Percentiles rank a stretch among this genome's conserved stretches.
These are phyloP conservation scores for Mesodorylaimus sp. DNA, from an alignment of 2,888 invertebrate genomes.

Conservation along the genomic window DNA sequence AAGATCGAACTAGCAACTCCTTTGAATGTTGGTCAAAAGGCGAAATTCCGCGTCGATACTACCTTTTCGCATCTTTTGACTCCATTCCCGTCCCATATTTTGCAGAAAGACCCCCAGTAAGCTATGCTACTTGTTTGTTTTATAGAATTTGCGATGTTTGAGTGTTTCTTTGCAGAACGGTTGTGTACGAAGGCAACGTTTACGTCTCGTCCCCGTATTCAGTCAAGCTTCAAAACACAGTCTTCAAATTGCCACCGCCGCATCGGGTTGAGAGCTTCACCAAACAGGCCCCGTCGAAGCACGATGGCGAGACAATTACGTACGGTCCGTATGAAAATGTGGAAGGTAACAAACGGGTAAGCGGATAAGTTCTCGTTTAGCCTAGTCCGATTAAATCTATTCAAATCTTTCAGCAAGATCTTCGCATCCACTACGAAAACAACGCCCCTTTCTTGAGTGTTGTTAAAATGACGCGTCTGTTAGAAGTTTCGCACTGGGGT, in stretches of 20 bases:
- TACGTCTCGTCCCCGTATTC: conserved; percentile 66
- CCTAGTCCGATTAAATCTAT: background rate
- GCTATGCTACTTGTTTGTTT: conserved; percentile 9
- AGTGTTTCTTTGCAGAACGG: conserved; percentile 41
- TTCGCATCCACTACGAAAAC: conserved; percentile 79
- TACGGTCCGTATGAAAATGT: conserved; percentile 74
- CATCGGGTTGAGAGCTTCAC: conserved; percentile 61
- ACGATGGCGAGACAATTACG: conserved; percentile 56
- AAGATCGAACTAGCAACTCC: conserved; percentile 17
- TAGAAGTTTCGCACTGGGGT: conserved; percentile 98
- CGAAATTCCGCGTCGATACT: conserved; percentile 42
- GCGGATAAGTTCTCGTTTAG: background rate
- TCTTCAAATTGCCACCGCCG: conserved; percentile 53
- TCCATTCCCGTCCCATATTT: conserved; percentile 69
- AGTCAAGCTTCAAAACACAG: conserved; percentile 59
- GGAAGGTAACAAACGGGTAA: conserved; percentile 39
- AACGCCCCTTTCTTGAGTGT: conserved; percentile 90
- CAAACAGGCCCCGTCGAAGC: conserved; percentile 57
- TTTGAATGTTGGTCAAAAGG: conserved; percentile 17
- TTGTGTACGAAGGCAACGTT: conserved; percentile 63
- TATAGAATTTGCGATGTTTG: conserved; percentile 1
- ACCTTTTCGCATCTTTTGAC: conserved; percentile 54
- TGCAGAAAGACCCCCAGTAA: conserved; percentile 72
- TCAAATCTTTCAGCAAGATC: conserved; percentile 37
- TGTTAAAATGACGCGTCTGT: conserved; percentile 57